phyloP scores from a whole-genome alignment of 2,113 vertebrate genomes.

The Aldabrachelys gigantea region DNA sequence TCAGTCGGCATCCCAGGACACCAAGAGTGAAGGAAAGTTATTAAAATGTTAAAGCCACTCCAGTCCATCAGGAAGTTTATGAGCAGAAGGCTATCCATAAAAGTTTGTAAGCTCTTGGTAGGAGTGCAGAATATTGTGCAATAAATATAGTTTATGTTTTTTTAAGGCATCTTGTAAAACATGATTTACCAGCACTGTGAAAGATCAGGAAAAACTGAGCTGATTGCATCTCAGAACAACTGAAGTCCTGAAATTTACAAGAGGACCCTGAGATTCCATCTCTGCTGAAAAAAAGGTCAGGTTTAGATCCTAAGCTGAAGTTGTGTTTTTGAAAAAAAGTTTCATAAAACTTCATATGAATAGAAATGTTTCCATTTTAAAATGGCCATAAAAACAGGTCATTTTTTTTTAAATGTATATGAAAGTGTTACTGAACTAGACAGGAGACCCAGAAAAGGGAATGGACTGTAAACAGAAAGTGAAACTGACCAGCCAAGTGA shows the following conservation, averaged over 20 bases:
- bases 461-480: neutral
- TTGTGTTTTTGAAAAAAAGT: slow-evolving; percentile 1
- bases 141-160: slow-evolving; percentile 58
- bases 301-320: slow-evolving; percentile 38
- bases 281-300: neutral
- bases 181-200: slow-evolving; percentile 43
- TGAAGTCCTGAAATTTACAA: slow-evolving; percentile 18
- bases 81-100: neutral
- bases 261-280: neutral
- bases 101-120: fast-evolving
- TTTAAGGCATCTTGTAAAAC: slow-evolving; percentile 57
- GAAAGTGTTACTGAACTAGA: neutral
- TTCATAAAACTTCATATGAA: slow-evolving; percentile 7
- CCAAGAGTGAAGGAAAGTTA: slow-evolving; percentile 15
- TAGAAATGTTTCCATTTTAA: neutral
- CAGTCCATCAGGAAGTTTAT: neutral
- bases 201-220: slow-evolving; percentile 42
- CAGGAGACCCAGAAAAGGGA: neutral
- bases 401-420: neutral
- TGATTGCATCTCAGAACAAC: neutral
- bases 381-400: neutral
- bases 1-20: neutral
- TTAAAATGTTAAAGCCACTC: slow-evolving; percentile 30
- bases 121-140: neutral
- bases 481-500: neutral